phyloP scores from a whole-genome alignment of 2,113 vertebrate species.

The Hippocampus mohnikei region DNA sequence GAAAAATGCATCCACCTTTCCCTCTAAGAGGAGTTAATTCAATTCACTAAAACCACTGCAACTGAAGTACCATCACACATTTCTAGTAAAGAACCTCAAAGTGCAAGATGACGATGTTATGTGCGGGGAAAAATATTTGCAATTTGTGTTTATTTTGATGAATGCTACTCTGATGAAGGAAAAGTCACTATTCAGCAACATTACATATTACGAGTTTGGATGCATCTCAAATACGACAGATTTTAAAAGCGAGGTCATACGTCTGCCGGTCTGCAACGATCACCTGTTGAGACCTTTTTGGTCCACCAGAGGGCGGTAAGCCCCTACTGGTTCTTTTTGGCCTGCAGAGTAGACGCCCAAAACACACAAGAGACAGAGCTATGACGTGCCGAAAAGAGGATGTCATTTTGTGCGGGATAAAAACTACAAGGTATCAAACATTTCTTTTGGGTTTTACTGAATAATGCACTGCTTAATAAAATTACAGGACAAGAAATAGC shows the following conservation, averaged over 20 bases:
- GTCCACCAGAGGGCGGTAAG: constrained; percentile 64
- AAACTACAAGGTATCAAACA: not conserved
- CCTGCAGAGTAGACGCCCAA: constrained; percentile 61
- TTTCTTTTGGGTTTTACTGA: not conserved
- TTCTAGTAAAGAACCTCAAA: not conserved
- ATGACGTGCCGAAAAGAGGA: not conserved
- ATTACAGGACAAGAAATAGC: not conserved
- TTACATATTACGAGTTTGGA: constrained; percentile 10
- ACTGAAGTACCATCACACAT: not conserved
- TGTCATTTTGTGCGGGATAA: not conserved
- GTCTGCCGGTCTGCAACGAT: constrained; percentile 54
- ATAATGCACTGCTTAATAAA: not conserved
- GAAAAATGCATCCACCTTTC: constrained; percentile 57
- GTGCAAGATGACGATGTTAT: not conserved
- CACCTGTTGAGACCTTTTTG: constrained; percentile 73
- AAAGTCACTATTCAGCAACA: constrained; percentile 11
- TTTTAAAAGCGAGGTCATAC: constrained; percentile 4
- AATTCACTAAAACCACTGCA: not conserved
- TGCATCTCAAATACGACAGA: constrained; percentile 40
- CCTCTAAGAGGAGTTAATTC: constrained; percentile 1
- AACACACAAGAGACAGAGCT: constrained; percentile 46
- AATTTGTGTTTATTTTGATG: not conserved
- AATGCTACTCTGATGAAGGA: constrained; percentile 16
- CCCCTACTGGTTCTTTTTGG: constrained; percentile 58
- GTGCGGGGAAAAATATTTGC: not conserved